phyloP scores from a whole-genome alignment of 2,888 invertebrate species.

The Sepioteuthis lessoniana region DNA sequence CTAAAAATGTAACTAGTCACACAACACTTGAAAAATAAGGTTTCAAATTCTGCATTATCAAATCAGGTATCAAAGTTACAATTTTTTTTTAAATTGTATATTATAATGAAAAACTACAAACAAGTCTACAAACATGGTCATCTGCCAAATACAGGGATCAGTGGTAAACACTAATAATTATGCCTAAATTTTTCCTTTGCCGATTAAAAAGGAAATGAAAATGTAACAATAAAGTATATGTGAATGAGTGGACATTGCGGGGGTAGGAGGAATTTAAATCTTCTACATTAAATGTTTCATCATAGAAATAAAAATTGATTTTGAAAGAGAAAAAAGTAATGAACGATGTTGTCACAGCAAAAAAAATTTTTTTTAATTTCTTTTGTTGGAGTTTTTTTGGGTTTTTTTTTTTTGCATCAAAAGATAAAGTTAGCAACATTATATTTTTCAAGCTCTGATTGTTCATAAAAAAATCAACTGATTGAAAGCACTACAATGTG shows the following conservation, averaged over 20 bases:
- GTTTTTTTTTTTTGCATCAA: not conserved
- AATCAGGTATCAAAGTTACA: not conserved
- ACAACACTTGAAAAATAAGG: not conserved
- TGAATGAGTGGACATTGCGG: not conserved
- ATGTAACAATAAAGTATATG: not conserved
- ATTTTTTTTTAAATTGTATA: not conserved
- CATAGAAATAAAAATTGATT: not conserved
- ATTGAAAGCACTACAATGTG: not conserved
- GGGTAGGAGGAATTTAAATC: not conserved
- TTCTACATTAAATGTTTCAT: too few relatives aligned
- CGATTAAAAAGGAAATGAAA: not conserved
- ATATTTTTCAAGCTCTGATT: not conserved
- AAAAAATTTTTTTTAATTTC: too few relatives aligned
- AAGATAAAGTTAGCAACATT: conserved; percentile 13
- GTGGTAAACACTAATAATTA: not conserved
- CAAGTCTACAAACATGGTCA: not conserved
- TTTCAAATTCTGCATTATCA: not conserved
- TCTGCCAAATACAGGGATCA: too few relatives aligned
- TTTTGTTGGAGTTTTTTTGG: not conserved
- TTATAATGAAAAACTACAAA: not conserved
- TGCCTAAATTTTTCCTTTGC: not conserved
- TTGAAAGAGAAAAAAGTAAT: not conserved
- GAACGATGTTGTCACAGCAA: not conserved
- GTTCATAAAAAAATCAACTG: not conserved
- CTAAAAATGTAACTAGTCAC: too few relatives aligned